Conservation (phyloP, 1,140 invertebrate genomes). For the Atta cephalotes region DNA sequence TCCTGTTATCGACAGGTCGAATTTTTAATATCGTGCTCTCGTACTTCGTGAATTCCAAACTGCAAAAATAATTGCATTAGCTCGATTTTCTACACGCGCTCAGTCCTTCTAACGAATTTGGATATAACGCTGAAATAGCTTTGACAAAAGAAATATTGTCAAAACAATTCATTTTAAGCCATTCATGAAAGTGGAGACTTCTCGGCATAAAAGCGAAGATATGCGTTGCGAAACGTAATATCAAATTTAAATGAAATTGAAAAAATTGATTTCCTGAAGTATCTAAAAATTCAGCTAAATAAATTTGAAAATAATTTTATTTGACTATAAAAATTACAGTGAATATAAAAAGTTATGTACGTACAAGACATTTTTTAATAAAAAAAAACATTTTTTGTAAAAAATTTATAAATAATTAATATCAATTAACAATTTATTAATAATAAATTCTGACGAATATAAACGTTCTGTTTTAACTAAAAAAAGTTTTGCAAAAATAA, state of each 20-base stretch:
- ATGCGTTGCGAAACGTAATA: neutral
- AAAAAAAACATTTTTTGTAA: too few species aligned
- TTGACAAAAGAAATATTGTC: neutral
- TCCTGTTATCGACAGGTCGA: constrained; percentile 56
- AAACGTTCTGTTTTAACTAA: too few species aligned
- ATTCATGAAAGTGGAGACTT: neutral
- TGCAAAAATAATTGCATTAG: constrained; percentile 56
- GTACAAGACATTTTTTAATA: too few species aligned
- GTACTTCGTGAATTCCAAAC: constrained; percentile 47
- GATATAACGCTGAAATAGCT: constrained; percentile 10
- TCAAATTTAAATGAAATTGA: neutral
- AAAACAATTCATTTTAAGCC: constrained; percentile 3
- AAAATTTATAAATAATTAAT: too few species aligned
- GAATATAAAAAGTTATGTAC: too few species aligned
- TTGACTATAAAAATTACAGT: too few species aligned
- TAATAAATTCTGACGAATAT: too few species aligned
- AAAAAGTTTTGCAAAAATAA: too few species aligned
- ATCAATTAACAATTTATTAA: too few species aligned
- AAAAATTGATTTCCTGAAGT: too few species aligned
- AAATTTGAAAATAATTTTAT: too few species aligned
- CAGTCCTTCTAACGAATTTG: neutral
- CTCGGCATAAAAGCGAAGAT: neutral
- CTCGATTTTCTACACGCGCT: constrained; percentile 39
- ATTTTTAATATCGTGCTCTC: constrained; percentile 60
- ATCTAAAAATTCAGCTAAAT: too few species aligned